These are phyloP conservation scores for Fragum sueziense DNA, from an alignment of 2,888 invertebrate species.

Conservation along the genomic window DNA sequence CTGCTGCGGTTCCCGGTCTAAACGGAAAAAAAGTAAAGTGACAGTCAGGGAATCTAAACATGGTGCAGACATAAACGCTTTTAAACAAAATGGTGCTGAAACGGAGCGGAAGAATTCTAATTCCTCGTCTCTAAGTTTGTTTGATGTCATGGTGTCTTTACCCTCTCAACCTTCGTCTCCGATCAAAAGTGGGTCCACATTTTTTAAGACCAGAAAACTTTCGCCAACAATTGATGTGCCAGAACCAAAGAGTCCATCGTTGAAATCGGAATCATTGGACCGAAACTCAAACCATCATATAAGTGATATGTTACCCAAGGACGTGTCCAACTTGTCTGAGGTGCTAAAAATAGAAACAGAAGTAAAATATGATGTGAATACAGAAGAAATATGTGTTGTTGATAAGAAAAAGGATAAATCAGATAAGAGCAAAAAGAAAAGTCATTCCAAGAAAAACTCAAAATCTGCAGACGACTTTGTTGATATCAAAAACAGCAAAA, in stretches of 20 bases:
- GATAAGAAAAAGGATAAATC: slow-evolving; percentile 38
- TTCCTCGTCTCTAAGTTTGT: slow-evolving; percentile 46
- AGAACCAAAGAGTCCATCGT: slow-evolving; percentile 32
- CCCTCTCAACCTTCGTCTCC: slow-evolving; percentile 60
- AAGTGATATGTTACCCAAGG: slow-evolving; percentile 42
- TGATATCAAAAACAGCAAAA: slow-evolving; percentile 52
- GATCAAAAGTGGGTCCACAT: slow-evolving; percentile 60
- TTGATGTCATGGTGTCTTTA: slow-evolving; percentile 58
- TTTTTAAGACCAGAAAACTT: slow-evolving; percentile 55
- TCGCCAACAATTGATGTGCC: slow-evolving; percentile 42
- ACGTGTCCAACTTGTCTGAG: slow-evolving; percentile 34
- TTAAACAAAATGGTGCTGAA: slow-evolving; percentile 55
- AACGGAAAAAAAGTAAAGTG: slow-evolving; percentile 38
- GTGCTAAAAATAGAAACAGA: slow-evolving; percentile 30
- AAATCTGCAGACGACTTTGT: slow-evolving; percentile 42
- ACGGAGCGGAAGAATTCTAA: slow-evolving; percentile 33
- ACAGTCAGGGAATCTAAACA: slow-evolving; percentile 21
- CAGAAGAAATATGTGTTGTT: slow-evolving; percentile 39
- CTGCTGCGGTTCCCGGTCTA: slow-evolving; percentile 38
- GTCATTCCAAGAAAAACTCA: slow-evolving; percentile 40
- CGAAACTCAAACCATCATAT: slow-evolving; percentile 54
- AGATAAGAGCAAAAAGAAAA: slow-evolving; percentile 43
- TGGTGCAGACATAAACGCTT: slow-evolving; percentile 42
- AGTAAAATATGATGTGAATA: slow-evolving; percentile 32
- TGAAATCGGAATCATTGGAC: slow-evolving; percentile 45